Conservation (phyloP, 2,113 vertebrate genomes). For the Anoplopoma fimbria region DNA sequence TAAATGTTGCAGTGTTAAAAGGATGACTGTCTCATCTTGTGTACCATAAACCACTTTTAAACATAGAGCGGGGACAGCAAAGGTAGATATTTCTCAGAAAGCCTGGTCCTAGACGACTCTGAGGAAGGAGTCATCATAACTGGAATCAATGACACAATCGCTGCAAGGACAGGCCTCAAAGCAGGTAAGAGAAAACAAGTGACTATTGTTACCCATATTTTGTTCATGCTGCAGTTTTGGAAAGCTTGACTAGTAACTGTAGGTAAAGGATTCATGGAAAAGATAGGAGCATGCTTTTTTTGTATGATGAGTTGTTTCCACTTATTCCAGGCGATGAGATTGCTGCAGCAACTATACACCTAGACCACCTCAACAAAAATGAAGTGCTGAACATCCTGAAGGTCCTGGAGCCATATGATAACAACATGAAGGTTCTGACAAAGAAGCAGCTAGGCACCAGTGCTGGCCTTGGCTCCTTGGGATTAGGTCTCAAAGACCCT, state of each 20-base stretch:
- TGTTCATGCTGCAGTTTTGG: background rate
- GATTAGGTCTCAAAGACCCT: conserved; percentile 30
- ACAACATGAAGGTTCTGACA: conserved; percentile 79
- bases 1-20: background rate
- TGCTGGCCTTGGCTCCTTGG: conserved; percentile 40
- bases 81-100: conserved; percentile 53
- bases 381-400: conserved; percentile 75
- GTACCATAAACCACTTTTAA: background rate
- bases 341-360: conserved; percentile 80
- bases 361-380: conserved; percentile 75
- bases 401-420: conserved; percentile 77
- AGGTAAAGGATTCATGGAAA: background rate
- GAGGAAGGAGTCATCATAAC: conserved; percentile 53
- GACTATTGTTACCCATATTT: background rate
- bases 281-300: background rate
- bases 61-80: conserved; percentile 63
- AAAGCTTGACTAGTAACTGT: background rate
- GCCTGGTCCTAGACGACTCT: conserved; percentile 62
- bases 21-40: background rate
- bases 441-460: conserved; percentile 60
- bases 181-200: conserved; percentile 58
- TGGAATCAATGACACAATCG: conserved; percentile 51
- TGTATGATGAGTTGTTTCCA: background rate
- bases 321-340: conserved; percentile 77
- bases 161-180: conserved; percentile 57